phyloP scores from a whole-genome alignment of 2,888 invertebrate genomes.

The Drosophila diplacantha region DNA sequence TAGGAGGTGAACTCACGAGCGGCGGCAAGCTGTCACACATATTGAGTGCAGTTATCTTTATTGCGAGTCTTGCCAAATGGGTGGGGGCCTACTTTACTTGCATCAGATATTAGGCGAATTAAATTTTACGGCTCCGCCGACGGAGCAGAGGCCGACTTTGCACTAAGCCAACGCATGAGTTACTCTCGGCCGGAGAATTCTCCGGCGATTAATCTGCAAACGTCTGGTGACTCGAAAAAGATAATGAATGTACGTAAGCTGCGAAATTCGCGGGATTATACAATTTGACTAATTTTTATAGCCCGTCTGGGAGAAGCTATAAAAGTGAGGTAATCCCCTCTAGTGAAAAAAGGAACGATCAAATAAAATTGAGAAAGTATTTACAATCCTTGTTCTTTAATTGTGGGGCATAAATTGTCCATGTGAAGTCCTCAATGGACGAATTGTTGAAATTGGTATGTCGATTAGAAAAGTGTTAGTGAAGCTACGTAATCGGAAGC shows the following conservation, averaged over 20 bases:
- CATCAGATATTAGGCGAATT: slow-evolving; percentile 58
- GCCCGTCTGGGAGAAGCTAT: slow-evolving; percentile 23
- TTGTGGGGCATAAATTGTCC: slow-evolving; percentile 17
- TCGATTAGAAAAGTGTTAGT: background rate
- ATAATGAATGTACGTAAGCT: slow-evolving; percentile 13
- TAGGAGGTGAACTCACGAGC: slow-evolving; percentile 43
- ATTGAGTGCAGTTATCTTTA: slow-evolving; percentile 46
- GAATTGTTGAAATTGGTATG: background rate
- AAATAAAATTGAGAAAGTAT: slow-evolving; percentile 27
- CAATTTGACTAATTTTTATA: slow-evolving; percentile 24
- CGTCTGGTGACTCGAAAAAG: slow-evolving; percentile 18
- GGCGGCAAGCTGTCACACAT: slow-evolving; percentile 25
- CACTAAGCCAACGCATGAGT: slow-evolving; percentile 62
- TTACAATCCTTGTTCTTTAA: slow-evolving; percentile 15
- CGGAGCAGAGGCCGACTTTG: slow-evolving; percentile 58
- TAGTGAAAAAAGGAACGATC: slow-evolving; percentile 6
- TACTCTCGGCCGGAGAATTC: slow-evolving; percentile 23
- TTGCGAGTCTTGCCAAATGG: slow-evolving; percentile 52
- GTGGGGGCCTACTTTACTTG: slow-evolving; percentile 63
- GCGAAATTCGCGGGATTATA: slow-evolving; percentile 19
- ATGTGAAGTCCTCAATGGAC: slow-evolving; percentile 2
- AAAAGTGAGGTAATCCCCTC: slow-evolving; percentile 13
- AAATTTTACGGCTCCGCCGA: slow-evolving; percentile 49
- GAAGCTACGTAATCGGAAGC: background rate
- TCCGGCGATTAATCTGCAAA: slow-evolving; percentile 28